phyloP scores from a whole-genome alignment of 2,113 vertebrate species.

The Daboia siamensis region DNA sequence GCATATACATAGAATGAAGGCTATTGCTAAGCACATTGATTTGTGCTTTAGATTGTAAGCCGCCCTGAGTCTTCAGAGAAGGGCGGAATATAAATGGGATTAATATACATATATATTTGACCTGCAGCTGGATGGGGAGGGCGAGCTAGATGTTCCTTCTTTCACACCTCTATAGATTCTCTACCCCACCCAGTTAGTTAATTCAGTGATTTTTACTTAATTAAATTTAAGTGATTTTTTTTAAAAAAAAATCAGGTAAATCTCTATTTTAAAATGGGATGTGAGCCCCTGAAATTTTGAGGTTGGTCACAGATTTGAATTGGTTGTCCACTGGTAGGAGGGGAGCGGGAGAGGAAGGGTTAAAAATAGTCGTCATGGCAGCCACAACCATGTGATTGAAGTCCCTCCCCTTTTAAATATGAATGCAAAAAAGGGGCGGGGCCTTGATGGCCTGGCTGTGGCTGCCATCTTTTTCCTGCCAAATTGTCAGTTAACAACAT shows the following conservation, averaged over 20 bases:
- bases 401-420: neutral
- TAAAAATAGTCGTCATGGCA: neutral
- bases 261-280: neutral
- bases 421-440: neutral
- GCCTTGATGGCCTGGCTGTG: neutral
- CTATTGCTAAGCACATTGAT: too few species aligned
- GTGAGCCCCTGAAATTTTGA: neutral
- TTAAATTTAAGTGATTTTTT: neutral
- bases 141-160: neutral
- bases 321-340: neutral
- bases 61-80: too few species aligned
- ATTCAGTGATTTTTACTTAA: neutral
- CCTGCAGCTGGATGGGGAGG: neutral
- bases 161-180: neutral
- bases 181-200: neutral
- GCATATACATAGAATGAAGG: too few species aligned
- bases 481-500: neutral
- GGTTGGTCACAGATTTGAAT: neutral
- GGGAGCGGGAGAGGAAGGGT: neutral
- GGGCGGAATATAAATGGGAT: too few species aligned
- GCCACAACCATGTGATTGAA: neutral
- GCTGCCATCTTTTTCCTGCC: neutral
- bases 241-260: neutral
- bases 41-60: too few species aligned
- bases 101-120: neutral